Evolutionary conservation across 2,797 vertebrate species (phyloP).

Genomic region (Glossophaga mutica): DNA sequence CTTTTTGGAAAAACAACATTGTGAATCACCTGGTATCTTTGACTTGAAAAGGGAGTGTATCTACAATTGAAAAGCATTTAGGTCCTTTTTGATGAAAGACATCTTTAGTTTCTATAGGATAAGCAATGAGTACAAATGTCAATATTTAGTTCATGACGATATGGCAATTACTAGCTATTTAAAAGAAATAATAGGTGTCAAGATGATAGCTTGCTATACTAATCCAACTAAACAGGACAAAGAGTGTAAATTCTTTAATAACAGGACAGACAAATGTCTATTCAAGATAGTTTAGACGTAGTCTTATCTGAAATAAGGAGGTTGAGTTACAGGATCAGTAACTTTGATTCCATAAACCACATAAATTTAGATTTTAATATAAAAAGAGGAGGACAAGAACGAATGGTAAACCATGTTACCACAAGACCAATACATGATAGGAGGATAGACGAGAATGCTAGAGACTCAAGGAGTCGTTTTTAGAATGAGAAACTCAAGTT

Average conservation of each 20-base stretch:
- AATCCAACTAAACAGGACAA: not conserved
- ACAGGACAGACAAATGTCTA: not conserved
- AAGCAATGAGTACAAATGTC: slow-evolving; percentile 7
- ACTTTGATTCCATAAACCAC: slow-evolving; percentile 10
- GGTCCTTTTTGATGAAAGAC: slow-evolving; percentile 20
- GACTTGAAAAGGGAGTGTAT: not conserved
- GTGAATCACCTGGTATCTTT: slow-evolving; percentile 51
- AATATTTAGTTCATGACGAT: slow-evolving; percentile 8
- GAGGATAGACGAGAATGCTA: not conserved
- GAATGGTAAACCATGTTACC: not conserved
- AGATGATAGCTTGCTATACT: not conserved
- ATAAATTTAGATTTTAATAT: not conserved
- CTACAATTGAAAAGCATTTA: not conserved
- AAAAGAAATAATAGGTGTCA: not conserved
- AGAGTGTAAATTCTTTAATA: slow-evolving; percentile 6
- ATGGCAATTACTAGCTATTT: slow-evolving; percentile 2
- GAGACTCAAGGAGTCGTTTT: not conserved
- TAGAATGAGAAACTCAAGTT: not conserved
- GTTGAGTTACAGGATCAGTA: not conserved
- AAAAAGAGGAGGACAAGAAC: not conserved
- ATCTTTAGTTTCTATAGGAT: slow-evolving; percentile 28
- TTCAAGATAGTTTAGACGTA: not conserved
- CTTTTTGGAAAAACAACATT: slow-evolving; percentile 38
- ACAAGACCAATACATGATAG: not conserved
- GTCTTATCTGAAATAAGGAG: not conserved